These are phyloP conservation scores for Rhynchophorus ferrugineus DNA, from an alignment of 1,140 invertebrate genomes.

Conservation along the genomic window DNA sequence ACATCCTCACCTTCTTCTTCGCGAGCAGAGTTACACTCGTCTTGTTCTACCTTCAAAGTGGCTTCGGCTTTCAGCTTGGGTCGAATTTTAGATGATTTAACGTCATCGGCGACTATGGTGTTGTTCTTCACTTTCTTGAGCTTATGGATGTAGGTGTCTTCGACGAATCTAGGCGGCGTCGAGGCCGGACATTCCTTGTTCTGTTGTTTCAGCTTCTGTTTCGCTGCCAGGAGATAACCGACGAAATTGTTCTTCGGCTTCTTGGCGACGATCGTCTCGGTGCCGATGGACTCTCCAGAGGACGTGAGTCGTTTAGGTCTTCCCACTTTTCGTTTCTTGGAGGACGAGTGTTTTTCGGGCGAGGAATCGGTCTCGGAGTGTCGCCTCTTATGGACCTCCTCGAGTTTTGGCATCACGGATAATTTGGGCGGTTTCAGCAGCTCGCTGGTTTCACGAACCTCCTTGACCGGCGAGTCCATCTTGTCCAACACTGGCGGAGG, in stretches of 20 bases:
- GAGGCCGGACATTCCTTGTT: conserved; percentile 44
- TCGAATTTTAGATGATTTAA: conserved; percentile 51
- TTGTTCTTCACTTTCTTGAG: conserved; percentile 30
- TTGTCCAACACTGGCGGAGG: conserved; percentile 40
- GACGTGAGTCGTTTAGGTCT: conserved; percentile 66
- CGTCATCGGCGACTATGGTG: conserved; percentile 28
- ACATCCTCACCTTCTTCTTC: conserved; percentile 25
- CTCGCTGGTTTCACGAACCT: conserved; percentile 24
- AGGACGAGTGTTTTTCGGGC: conserved; percentile 46
- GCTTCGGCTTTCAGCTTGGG: conserved; percentile 62
- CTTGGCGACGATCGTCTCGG: conserved; percentile 75
- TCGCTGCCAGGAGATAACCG: conserved; percentile 54
- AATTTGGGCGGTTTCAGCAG: conserved; percentile 41
- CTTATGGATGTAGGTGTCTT: conserved; percentile 31
- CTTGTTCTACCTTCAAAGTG: conserved; percentile 51
- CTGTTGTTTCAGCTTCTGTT: conserved; percentile 51
- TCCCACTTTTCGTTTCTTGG: conserved; percentile 77
- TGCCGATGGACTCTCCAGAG: conserved; percentile 51
- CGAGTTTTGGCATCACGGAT: conserved; percentile 22
- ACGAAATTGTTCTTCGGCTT: conserved; percentile 61
- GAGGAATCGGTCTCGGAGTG: conserved; percentile 22
- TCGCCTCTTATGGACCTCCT: conserved; percentile 13
- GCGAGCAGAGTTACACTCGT: conserved; percentile 38
- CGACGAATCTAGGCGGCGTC: conserved; percentile 44
- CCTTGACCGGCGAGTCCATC: conserved; percentile 29